phyloP scores from a whole-genome alignment of 1,140 invertebrate genomes.

The Drosophila tsacasi region DNA sequence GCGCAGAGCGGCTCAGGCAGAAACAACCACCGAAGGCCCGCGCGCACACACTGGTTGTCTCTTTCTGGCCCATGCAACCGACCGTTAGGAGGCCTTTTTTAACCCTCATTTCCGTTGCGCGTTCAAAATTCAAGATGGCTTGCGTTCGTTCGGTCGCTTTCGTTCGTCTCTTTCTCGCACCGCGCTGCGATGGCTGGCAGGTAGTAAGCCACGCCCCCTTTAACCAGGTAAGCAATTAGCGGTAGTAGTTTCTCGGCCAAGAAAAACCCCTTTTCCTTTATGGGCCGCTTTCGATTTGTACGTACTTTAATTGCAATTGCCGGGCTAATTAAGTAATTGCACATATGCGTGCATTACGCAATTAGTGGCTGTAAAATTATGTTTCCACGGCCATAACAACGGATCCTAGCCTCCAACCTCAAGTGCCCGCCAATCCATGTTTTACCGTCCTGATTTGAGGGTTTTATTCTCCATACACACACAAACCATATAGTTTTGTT shows the following conservation, averaged over 20 bases:
- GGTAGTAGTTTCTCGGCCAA: slow-evolving; percentile 34
- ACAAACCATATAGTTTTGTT: slow-evolving; percentile 21
- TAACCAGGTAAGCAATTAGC: slow-evolving; percentile 46
- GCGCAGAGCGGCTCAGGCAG: slow-evolving; percentile 18
- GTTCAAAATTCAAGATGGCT: slow-evolving; percentile 77
- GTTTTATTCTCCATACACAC: slow-evolving; percentile 46
- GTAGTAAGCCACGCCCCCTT: slow-evolving; percentile 58
- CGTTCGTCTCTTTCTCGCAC: slow-evolving; percentile 29
- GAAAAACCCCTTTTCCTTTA: slow-evolving; percentile 67
- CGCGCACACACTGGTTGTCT: slow-evolving; percentile 30
- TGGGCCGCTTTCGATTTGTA: slow-evolving; percentile 69
- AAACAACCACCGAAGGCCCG: slow-evolving; percentile 24
- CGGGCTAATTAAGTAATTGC: slow-evolving; percentile 79
- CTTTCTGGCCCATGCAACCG: slow-evolving; percentile 31
- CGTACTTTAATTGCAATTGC: slow-evolving; percentile 71
- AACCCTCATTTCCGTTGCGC: slow-evolving; percentile 76
- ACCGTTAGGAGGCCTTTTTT: slow-evolving; percentile 26
- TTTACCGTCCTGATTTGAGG: slow-evolving; percentile 56
- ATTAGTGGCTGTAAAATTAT: slow-evolving; percentile 75
- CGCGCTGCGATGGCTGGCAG: slow-evolving; percentile 46
- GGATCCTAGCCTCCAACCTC: slow-evolving; percentile 33
- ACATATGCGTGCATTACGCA: slow-evolving; percentile 67
- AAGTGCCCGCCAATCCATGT: slow-evolving; percentile 49
- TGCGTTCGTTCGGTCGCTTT: slow-evolving; percentile 60
- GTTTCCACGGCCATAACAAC: slow-evolving; percentile 55